Percentiles rank a stretch among this genome's conserved stretches.
Conservation (phyloP, 2,888 invertebrate genomes). For the Hypena proboscidalis region DNA sequence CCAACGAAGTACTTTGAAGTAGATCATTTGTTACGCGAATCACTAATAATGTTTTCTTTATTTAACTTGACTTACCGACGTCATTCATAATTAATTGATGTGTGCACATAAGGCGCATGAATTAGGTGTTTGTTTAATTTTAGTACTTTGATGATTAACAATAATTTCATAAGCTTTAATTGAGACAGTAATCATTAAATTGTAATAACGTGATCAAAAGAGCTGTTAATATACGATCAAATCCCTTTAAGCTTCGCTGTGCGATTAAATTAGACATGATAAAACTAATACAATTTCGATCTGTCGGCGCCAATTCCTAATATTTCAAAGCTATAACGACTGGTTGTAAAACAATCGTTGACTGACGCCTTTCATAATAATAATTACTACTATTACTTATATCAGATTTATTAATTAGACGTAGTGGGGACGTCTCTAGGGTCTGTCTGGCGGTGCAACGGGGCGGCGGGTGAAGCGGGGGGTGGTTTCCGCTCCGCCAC, state of each 20-base stretch:
- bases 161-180: too few relatives aligned
- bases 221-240: constrained; percentile 17
- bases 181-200: constrained; percentile 5
- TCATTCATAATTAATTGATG: too few relatives aligned
- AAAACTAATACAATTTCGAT: constrained; percentile 22
- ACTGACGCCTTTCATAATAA: constrained; percentile 24
- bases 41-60: too few relatives aligned
- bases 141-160: too few relatives aligned
- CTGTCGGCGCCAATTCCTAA: constrained; percentile 19
- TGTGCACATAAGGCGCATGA: too few relatives aligned
- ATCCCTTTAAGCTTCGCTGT: constrained; percentile 10
- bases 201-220: constrained; percentile 27
- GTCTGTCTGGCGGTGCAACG: constrained; percentile 51
- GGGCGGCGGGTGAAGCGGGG: constrained; percentile 33
- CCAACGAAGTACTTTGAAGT: too few relatives aligned
- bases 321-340: constrained; percentile 9
- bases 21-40: too few relatives aligned
- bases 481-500: constrained; percentile 63
- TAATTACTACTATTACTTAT: constrained; percentile 47
- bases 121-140: too few relatives aligned
- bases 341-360: constrained; percentile 18
- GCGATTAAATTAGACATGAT: constrained; percentile 24
- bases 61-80: too few relatives aligned
- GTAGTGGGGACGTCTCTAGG: constrained; percentile 41
- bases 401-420: constrained; percentile 52